phyloP scores from a whole-genome alignment of 1,140 invertebrate genomes.

The Scaptomyza montana region DNA sequence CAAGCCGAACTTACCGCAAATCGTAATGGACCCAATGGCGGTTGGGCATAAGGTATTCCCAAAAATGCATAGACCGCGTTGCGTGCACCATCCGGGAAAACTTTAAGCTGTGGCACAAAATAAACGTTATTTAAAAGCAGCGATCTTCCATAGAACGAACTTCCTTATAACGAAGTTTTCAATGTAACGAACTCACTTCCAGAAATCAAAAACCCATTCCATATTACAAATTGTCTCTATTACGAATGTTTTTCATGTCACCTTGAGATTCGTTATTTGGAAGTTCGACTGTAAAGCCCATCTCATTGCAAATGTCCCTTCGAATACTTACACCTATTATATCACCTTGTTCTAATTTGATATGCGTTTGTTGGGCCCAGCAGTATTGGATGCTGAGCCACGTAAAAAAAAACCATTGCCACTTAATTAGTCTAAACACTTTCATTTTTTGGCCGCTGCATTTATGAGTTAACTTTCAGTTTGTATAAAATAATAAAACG shows the following conservation, averaged over 20 bases:
- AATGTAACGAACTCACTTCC: too few relatives aligned
- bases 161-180: too few relatives aligned
- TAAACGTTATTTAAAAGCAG: too few relatives aligned
- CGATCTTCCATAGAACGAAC: too few relatives aligned
- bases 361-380: constrained; percentile 66
- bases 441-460: constrained; percentile 47
- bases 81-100: constrained; percentile 84
- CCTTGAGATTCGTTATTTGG: too few relatives aligned
- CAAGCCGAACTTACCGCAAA: constrained; percentile 84
- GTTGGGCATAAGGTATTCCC: constrained; percentile 88
- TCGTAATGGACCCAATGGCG: constrained; percentile 86
- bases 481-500: neutral
- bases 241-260: too few relatives aligned
- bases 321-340: constrained; percentile 62
- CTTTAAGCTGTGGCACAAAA: constrained; percentile 77
- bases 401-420: constrained; percentile 1
- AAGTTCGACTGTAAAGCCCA: too few relatives aligned
- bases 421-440: constrained; percentile 10
- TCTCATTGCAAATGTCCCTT: too few relatives aligned
- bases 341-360: constrained; percentile 73
- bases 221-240: too few relatives aligned
- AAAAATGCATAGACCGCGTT: constrained; percentile 86
- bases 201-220: too few relatives aligned
- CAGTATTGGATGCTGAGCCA: constrained; percentile 4
- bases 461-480: constrained; percentile 30